These are phyloP conservation scores for Smittia aterrima DNA, from an alignment of 2,888 invertebrate species.

Conservation along the genomic window DNA sequence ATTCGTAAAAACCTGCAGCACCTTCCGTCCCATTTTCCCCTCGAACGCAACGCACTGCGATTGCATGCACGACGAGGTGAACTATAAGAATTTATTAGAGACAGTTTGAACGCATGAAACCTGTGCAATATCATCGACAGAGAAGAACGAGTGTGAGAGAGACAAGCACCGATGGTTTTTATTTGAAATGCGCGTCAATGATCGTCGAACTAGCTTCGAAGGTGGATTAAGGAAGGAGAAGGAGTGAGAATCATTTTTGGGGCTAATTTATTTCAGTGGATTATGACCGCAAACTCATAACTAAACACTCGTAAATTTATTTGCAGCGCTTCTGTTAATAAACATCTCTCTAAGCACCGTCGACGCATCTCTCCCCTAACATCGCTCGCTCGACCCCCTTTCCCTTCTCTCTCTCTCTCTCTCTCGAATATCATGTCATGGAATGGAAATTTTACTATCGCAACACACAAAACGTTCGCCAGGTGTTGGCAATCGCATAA, in stretches of 20 bases:
- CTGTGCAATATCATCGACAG: background rate
- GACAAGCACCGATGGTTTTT: constrained; percentile 11
- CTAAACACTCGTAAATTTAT: constrained; percentile 29
- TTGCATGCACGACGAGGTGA: background rate
- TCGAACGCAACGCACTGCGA: constrained; percentile 5
- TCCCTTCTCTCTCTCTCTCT: background rate
- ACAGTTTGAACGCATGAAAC: background rate
- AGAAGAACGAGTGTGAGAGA: background rate
- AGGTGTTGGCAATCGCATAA: constrained; percentile 34
- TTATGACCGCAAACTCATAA: constrained; percentile 33
- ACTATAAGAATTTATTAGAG: background rate
- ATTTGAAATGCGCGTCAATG: background rate
- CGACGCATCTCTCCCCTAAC: background rate
- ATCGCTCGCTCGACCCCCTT: background rate
- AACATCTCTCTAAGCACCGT: background rate
- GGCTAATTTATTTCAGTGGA: constrained; percentile 28
- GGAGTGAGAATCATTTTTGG: background rate
- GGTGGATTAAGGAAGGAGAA: background rate
- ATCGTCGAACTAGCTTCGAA: background rate
- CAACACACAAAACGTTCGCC: constrained; percentile 1
- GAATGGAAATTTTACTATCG: constrained; percentile 5
- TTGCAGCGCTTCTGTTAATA: constrained; percentile 1
- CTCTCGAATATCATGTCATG: constrained; percentile 2
- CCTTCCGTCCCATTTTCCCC: background rate
- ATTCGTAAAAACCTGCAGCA: background rate